phyloP scores from a whole-genome alignment of 2,113 vertebrate genomes.

The Alosa alosa region DNA sequence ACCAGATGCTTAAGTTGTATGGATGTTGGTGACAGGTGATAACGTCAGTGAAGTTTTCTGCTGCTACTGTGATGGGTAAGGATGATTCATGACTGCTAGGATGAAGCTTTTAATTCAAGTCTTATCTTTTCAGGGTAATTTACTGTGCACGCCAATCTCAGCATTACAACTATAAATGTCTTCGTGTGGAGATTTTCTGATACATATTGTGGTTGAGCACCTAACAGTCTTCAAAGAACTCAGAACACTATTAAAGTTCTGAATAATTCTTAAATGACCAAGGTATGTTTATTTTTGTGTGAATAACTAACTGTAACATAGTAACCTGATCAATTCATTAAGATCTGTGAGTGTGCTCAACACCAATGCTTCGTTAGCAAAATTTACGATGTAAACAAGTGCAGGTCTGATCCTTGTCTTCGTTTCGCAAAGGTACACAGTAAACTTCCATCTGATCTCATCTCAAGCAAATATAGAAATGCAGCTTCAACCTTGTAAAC shows the following conservation, averaged over 20 bases:
- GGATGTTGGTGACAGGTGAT: not conserved
- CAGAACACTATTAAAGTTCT: not conserved
- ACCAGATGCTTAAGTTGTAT: not conserved
- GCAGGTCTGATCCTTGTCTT: not conserved
- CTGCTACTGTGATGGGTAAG: not conserved
- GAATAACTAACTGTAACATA: not conserved
- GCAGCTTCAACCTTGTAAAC: slow-evolving; percentile 59
- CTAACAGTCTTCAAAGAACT: not conserved
- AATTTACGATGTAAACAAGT: not conserved
- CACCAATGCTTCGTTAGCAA: not conserved
- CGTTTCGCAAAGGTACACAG: not conserved
- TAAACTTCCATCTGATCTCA: slow-evolving; percentile 16
- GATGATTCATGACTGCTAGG: not conserved
- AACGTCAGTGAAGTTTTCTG: not conserved
- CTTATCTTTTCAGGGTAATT: not conserved
- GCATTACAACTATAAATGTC: not conserved
- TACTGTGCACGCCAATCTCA: not conserved
- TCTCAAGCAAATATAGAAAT: slow-evolving; percentile 20
- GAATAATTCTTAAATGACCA: not conserved
- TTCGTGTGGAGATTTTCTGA: not conserved
- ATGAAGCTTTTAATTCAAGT: not conserved
- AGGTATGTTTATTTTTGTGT: not conserved
- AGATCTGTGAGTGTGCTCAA: not conserved
- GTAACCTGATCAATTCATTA: slow-evolving; percentile 8
- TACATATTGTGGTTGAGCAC: not conserved